Evolutionary conservation across 2,888 invertebrate species (phyloP).

Genomic region (Acanthococcus lagerstroemiae): DNA sequence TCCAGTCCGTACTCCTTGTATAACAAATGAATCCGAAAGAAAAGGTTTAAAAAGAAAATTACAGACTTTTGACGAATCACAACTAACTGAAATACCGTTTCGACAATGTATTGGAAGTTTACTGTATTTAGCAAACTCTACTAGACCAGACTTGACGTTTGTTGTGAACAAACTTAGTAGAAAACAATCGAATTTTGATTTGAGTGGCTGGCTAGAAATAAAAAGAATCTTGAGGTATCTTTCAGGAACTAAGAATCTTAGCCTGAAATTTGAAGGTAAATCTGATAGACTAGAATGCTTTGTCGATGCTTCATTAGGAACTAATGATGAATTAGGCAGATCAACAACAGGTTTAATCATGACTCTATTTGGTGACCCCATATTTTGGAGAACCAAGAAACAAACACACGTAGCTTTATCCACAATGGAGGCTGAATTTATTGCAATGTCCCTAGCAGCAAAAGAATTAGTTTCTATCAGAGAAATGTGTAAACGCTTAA

Average conservation of each 20-base stretch:
- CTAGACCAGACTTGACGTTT: not conserved
- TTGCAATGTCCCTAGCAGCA: not conserved
- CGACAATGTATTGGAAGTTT: too few relatives aligned
- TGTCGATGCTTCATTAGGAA: conserved; percentile 36
- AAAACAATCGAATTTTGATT: too few relatives aligned
- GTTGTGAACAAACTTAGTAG: not conserved
- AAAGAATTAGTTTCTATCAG: not conserved
- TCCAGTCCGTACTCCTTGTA: not conserved
- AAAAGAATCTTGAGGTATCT: too few relatives aligned
- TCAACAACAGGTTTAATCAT: not conserved
- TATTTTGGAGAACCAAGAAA: not conserved
- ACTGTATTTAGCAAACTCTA: not conserved
- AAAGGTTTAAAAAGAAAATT: not conserved
- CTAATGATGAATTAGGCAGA: conserved; percentile 25
- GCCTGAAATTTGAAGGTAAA: too few relatives aligned
- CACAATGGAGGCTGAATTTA: conserved; percentile 31
- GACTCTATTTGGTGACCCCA: not conserved
- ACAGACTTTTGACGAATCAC: not conserved
- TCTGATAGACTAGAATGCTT: conserved; percentile 27
- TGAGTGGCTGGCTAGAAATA: too few relatives aligned
- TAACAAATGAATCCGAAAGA: not conserved
- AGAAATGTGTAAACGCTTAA: not conserved
- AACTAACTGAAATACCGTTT: not conserved
- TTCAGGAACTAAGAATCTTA: too few relatives aligned
- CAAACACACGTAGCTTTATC: conserved; percentile 11